Percentiles rank a stretch among this genome's conserved stretches.
phyloP scores from a whole-genome alignment of 2,797 vertebrate species.

The Coregonus suidteri region DNA sequence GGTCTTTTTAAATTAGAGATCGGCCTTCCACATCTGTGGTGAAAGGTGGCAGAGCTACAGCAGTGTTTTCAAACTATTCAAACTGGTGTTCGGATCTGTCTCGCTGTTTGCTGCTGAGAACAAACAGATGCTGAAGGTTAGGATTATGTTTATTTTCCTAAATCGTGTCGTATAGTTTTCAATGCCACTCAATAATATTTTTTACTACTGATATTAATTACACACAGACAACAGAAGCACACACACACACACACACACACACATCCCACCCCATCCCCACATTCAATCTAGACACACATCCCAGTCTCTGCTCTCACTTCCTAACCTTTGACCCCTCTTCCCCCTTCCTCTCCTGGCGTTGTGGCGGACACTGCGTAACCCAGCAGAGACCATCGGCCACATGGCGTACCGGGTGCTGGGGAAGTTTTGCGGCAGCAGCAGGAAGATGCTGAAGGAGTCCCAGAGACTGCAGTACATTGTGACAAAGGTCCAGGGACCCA shows the following conservation, averaged over 20 bases:
- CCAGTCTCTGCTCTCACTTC: not conserved
- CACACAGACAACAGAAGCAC: too few species aligned
- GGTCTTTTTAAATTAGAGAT: too few species aligned
- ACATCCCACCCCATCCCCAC: not conserved
- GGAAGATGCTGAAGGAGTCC: constrained; percentile 98
- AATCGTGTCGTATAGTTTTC: not conserved
- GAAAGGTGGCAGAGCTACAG: too few species aligned
- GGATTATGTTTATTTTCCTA: not conserved
- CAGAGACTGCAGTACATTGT: constrained; percentile 94
- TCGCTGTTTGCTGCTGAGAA: constrained; percentile 98
- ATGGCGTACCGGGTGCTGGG: constrained; percentile 96
- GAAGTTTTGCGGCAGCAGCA: constrained; percentile 97
- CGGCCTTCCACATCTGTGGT: too few species aligned
- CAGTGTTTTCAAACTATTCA: constrained; percentile 88
- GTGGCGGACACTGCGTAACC: constrained; percentile 96
- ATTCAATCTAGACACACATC: not conserved
- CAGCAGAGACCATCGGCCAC: constrained; percentile 95
- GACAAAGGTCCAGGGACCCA: constrained; percentile 96
- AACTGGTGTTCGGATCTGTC: constrained; percentile 96
- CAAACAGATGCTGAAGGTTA: constrained; percentile 98
- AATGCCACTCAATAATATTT: not conserved
- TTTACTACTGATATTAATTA: too few species aligned
- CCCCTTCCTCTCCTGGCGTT: constrained; percentile 78
- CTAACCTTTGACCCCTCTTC: not conserved
- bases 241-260: not conserved